Evolutionary conservation across 2,888 invertebrate species (phyloP).

Genomic region (Amaurobius ferox): DNA sequence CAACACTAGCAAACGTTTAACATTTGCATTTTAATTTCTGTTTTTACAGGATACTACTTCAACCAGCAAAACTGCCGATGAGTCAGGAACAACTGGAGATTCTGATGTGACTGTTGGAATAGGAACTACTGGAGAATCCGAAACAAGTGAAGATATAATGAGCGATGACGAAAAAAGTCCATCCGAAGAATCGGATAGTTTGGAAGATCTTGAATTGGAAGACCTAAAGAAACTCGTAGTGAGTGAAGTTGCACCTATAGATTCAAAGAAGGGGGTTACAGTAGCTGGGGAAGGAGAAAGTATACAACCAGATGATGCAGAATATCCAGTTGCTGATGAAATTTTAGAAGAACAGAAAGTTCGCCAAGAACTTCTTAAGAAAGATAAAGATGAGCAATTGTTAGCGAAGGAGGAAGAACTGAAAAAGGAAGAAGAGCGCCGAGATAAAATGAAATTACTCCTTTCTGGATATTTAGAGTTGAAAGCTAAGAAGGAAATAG

Average conservation of each 20-base stretch:
- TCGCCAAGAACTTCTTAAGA: not conserved
- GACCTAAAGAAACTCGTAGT: slow-evolving; percentile 26
- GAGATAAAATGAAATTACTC: slow-evolving; percentile 56
- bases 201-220: slow-evolving; percentile 23
- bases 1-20: too few relatives aligned
- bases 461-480: slow-evolving; percentile 48
- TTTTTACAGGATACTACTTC: too few relatives aligned
- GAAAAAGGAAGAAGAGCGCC: slow-evolving; percentile 39
- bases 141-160: not conserved
- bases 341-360: not conserved
- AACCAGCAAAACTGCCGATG: not conserved
- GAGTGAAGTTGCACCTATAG: not conserved
- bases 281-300: not conserved
- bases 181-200: not conserved
- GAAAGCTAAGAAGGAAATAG: slow-evolving; percentile 47
- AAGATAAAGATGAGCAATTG: slow-evolving; percentile 20
- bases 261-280: not conserved
- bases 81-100: not conserved
- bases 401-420: slow-evolving; percentile 28
- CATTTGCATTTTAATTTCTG: too few relatives aligned
- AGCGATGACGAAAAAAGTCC: not conserved
- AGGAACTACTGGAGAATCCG: not conserved
- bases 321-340: not conserved
- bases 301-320: not conserved
- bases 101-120: not conserved